phyloP scores from a whole-genome alignment of 2,113 vertebrate species.

The Psilopsiagon aurifrons region DNA sequence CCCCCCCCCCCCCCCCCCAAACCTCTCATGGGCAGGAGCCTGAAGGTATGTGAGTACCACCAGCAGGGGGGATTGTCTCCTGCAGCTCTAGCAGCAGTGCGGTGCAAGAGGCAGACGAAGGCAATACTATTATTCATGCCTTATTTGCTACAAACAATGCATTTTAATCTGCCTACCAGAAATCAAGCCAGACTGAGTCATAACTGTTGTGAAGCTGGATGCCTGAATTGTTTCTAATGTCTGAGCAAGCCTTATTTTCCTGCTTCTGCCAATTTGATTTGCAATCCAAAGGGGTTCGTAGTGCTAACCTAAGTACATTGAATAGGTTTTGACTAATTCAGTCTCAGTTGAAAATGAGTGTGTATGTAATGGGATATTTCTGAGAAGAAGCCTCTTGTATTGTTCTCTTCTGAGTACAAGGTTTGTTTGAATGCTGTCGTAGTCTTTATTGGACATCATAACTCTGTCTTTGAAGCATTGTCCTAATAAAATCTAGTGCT shows the following conservation, averaged over 20 bases:
- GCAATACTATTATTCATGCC: background rate
- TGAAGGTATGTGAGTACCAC: background rate
- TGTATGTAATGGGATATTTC: conserved; percentile 32
- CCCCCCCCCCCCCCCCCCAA: background rate
- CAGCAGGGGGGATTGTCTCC: background rate
- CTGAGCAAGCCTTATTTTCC: conserved; percentile 15
- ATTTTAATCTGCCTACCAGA: conserved; percentile 34
- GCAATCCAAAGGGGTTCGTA: background rate
- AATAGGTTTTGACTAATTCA: conserved; percentile 10
- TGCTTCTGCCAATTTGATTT: conserved; percentile 2
- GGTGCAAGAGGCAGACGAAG: background rate
- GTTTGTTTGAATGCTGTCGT: background rate
- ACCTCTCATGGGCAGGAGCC: background rate
- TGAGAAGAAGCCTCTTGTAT: conserved; percentile 23
- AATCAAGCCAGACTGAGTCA: conserved; percentile 18
- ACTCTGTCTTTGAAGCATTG: background rate
- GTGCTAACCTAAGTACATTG: background rate
- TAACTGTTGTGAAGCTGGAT: background rate
- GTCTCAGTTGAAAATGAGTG: background rate
- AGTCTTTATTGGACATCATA: background rate
- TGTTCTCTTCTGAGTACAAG: background rate
- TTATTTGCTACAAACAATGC: conserved; percentile 11
- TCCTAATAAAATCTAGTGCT: background rate
- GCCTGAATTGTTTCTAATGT: conserved; percentile 9
- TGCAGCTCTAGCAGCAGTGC: background rate